Evolutionary conservation across 2,113 vertebrate species (phyloP), one percentile per base, ranked within the genome.

Genomic region (Maccullochella peelii): DNA sequence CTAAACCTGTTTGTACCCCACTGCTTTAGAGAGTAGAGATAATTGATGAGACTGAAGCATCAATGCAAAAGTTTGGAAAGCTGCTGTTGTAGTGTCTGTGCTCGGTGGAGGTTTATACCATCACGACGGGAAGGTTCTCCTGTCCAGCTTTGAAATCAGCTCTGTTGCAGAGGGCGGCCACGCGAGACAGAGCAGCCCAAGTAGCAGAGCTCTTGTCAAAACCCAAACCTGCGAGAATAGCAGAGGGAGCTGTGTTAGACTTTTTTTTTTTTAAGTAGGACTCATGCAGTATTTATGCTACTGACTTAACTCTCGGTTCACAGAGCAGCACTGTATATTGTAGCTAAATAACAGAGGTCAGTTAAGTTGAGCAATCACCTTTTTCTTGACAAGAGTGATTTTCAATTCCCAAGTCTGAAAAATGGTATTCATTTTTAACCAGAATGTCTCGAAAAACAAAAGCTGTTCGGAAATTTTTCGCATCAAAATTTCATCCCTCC

Each of bases 151-250:
- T 97, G 94, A 98, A 98, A 25, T 97, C 97, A 0, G 97, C 97
- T 12, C 97, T 94, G 91, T 98, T 98, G 90, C 97, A 98, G 66
- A 98, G 95, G 18, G 95, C 96, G 0, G 97, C 97, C 5, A 98
- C 97, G 8, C 95, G 95, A 8, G 97, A 96, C 82, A 98, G 92
- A 23, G 97, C 92, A 0, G 91, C 85, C 97, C 97, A 98, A 0
- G 97, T 97, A 0, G 94, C 88, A 0, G 97, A 98, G 79, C 93
- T 96, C 87, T 96, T 97, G 94, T 98, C 97, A 33, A 98, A 98
- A 14, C 96, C 94, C 27, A 82, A 94, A 73, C 97, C 97, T 98
- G 85, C 30, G 68, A 92, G 88, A 58, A 79, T 47, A 82, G 59
- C 25, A 83, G 79, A 62, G 73, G 55, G 42, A 78, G 74, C 18